Base-by-base conservation (phyloP, 2,888 invertebrate genomes). In the Pinctada fucata region DNA sequence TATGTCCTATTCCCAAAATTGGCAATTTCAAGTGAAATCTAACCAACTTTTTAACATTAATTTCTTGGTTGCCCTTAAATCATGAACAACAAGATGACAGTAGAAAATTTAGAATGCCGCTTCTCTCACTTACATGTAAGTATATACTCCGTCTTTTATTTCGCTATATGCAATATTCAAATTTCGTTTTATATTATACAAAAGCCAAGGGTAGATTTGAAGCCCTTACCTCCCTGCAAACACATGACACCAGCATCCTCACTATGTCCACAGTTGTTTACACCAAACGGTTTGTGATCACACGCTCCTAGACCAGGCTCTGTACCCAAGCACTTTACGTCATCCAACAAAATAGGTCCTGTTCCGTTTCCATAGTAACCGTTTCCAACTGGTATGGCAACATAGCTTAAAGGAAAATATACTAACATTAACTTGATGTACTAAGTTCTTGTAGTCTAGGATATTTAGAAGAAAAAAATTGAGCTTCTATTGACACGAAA, bases 221-320 rank as follows among this genome's bases (percentile, higher is more conserved):
- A 31, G 31, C 31, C 31, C 72, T 31, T 58, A 77, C 78, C 71
- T 58, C 80, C 79, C 63, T 81, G 78, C 13, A 87, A 51, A 79
- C 88, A 88, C 50, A 84, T 82, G 10, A 88, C 86, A 1, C 88
- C 88, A 45, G 84, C 86, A 80, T 87, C 87, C 68, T 88, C 88
- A 2, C 6, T 64, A 66, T 89, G 86, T 6, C 58, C 74, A 80
- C 89, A 89, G 81, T 89, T 85, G 66, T 65, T 82, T 4, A 50
- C 31, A 10, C 87, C 87, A 85, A 86, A 86, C 0, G 82, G 78
- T 69, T 85, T 85, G 51, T 86, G 86, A 16, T 70, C 78, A 72
- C 89, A 89, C 4, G 83, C 84, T n/a, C 85, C 85, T 8, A 89
- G 72, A 5, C 83, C 84, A 2, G 79, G 69, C 72, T 89, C 89